phyloP scores from a whole-genome alignment of 2,797 vertebrate genomes.

The Cossypha caffra region DNA sequence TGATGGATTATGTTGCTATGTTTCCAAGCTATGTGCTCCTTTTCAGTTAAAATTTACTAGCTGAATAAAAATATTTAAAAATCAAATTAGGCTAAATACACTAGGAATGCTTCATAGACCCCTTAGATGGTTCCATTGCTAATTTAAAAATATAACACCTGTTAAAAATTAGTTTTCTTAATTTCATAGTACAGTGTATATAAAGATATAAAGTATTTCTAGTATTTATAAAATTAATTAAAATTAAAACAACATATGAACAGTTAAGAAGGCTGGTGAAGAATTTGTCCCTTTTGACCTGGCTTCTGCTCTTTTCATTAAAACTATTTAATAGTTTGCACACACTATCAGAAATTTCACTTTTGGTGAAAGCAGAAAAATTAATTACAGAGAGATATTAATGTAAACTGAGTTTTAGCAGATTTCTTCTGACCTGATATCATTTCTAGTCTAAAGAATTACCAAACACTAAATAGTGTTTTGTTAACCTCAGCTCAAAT shows the following conservation, averaged over 20 bases:
- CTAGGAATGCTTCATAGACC: neutral
- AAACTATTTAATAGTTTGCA: neutral
- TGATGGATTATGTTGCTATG: neutral
- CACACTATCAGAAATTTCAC: neutral
- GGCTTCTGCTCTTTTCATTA: neutral
- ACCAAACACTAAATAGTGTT: neutral
- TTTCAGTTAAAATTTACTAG: neutral
- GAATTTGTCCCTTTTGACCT: neutral
- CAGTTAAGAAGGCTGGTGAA: neutral
- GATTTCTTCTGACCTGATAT: neutral
- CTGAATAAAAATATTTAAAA: neutral
- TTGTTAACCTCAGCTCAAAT: neutral
- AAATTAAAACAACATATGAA: neutral
- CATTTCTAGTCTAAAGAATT: neutral
- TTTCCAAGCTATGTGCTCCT: neutral
- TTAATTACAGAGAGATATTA: neutral
- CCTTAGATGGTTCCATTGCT: neutral
- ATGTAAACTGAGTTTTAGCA: neutral
- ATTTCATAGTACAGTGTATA: neutral
- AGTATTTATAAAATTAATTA: neutral
- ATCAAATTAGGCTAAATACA: neutral
- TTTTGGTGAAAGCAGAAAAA: neutral
- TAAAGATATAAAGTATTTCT: neutral
- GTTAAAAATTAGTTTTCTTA: neutral
- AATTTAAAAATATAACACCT: neutral